These are phyloP conservation scores for Vulpes vulpes DNA, from an alignment of 2,113 vertebrate species.

Conservation along the genomic window DNA sequence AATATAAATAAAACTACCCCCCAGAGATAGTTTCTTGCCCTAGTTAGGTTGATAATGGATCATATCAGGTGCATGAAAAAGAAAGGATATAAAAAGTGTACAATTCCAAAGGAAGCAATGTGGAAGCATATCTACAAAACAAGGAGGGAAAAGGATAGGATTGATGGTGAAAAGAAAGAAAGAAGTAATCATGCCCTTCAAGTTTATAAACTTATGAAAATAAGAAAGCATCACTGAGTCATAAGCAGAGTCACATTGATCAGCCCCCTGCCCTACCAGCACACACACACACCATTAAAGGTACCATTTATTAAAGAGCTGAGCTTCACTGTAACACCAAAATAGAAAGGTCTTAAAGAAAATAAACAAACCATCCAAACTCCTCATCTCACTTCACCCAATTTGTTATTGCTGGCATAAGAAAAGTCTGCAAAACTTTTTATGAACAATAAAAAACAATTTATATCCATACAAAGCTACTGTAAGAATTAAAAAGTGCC, in stretches of 20 bases:
- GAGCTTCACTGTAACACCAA: neutral
- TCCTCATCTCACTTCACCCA: fast-evolving
- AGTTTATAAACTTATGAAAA: neutral
- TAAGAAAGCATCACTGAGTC: neutral
- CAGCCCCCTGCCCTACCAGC: too few species aligned
- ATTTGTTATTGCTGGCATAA: neutral
- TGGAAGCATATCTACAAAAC: neutral
- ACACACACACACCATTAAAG: neutral
- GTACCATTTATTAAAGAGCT: neutral
- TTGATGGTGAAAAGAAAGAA: neutral
- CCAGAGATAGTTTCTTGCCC: neutral
- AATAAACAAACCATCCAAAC: neutral
- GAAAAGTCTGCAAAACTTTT: neutral
- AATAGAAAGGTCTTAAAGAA: neutral
- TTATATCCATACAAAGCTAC: neutral
- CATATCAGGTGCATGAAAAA: neutral
- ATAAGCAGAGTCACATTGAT: neutral
- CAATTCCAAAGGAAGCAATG: neutral
- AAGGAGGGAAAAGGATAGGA: neutral
- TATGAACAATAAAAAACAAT: neutral
- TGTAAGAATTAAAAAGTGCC: neutral
- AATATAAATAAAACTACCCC: neutral
- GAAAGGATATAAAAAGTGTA: neutral
- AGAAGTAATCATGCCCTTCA: neutral
- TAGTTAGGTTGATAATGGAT: neutral